A percentile compares a stretch with the other conserved stretches of the same genome.
Evolutionary conservation across 1,140 invertebrate species (phyloP).

Genomic region (Apolygus lucorum): DNA sequence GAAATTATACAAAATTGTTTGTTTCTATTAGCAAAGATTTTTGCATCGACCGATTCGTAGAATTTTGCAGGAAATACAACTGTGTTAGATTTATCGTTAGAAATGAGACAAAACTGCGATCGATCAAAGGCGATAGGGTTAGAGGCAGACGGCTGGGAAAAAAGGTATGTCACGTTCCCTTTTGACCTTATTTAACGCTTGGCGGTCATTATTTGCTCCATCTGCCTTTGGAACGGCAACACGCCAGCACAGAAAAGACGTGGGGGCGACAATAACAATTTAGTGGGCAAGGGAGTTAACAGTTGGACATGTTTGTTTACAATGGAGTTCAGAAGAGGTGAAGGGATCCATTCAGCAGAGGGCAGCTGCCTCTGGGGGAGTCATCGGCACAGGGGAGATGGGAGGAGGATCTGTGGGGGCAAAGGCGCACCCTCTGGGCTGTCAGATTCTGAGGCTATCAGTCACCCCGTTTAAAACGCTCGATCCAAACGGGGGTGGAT

Average conservation of each 20-base stretch:
- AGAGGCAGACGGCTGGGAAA: too few species aligned
- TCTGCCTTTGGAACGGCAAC: neutral
- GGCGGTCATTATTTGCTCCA: conserved; percentile 13
- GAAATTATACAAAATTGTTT: too few species aligned
- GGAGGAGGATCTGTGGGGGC: too few species aligned
- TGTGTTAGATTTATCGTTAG: too few species aligned
- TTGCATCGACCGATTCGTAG: too few species aligned
- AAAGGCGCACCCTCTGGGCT: neutral
- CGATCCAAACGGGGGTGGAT: neutral
- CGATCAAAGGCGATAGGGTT: too few species aligned
- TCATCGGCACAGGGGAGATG: too few species aligned
- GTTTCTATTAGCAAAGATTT: too few species aligned
- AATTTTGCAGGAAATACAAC: too few species aligned
- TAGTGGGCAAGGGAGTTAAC: conserved; percentile 24
- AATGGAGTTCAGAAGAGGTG: conserved; percentile 1
- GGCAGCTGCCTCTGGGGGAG: neutral
- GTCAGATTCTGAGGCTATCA: neutral
- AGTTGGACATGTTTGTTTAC: conserved; percentile 27
- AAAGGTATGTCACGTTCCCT: conserved; percentile 8
- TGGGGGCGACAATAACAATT: conserved; percentile 21
- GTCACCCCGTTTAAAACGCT: neutral
- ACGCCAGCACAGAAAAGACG: neutral
- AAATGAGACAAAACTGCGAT: too few species aligned
- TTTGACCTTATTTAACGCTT: conserved; percentile 9
- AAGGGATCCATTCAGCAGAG: neutral